phyloP scores from a whole-genome alignment of 2,113 vertebrate genomes.

The Vulpes ferrilata region DNA sequence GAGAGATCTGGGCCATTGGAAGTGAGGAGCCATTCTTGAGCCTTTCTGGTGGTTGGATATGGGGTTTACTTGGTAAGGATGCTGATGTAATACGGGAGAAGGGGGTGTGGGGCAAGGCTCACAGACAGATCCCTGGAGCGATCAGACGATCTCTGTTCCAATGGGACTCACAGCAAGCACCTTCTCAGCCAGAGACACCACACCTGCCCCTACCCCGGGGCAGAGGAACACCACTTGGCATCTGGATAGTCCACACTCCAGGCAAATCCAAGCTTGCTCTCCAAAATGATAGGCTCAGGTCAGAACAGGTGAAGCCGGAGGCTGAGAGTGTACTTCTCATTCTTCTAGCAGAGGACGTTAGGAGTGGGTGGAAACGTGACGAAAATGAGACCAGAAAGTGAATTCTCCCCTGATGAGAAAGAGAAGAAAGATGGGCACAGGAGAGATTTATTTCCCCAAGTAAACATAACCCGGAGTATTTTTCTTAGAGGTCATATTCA shows the following conservation, averaged over 20 bases:
- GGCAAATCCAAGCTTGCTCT: not conserved
- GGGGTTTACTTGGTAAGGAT: not conserved
- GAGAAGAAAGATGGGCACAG: conserved; percentile 42
- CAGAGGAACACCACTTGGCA: not conserved
- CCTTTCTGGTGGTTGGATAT: not conserved
- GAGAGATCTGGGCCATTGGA: not conserved
- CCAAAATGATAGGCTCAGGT: not conserved
- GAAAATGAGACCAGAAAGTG: not conserved
- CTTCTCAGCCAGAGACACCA: not conserved
- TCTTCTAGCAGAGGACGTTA: not conserved
- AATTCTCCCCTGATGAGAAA: not conserved
- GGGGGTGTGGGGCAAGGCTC: not conserved
- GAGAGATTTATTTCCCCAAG: conserved; percentile 17
- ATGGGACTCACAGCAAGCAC: not conserved
- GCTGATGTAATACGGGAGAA: not conserved
- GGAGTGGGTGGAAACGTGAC: not conserved
- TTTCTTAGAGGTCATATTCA: conserved; percentile 27
- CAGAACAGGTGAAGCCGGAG: rapidly evolving
- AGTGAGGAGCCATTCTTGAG: not conserved
- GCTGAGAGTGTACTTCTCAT: not conserved
- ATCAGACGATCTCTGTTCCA: not conserved
- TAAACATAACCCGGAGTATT: conserved; percentile 42
- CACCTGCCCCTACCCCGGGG: rapidly evolving
- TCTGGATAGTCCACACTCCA: no score
- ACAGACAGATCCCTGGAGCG: not conserved